Evolutionary conservation across 2,797 vertebrate species (phyloP), one percentile per base, ranked within the genome.

Genomic region (Clarias pachynema): DNA sequence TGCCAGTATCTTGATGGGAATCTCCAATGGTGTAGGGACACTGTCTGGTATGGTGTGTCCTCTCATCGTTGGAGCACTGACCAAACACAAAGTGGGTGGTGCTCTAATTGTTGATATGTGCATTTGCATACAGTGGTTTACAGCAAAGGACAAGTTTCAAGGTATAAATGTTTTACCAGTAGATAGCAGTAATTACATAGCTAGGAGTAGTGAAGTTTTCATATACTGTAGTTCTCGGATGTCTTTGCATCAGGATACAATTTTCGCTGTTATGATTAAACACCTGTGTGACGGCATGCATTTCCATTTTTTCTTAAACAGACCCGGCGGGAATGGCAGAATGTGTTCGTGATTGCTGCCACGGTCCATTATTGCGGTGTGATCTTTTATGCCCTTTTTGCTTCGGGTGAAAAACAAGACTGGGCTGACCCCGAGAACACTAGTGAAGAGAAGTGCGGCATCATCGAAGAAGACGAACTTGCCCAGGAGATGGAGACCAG

Each of bases 1-100:
- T 0, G 98, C 98, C 91, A 99, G 98, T 90, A 99, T 99, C 89
- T 95, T 99, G 88, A 99, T 99, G 98, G 98, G 98, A 1, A 99
- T 99, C 90, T 99, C 98, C 62, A 99, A 99, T 0, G 98, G 98
- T 0, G 98, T 99, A 80, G 98, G 98, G 53, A 99, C 98, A 0
- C 94, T 99, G 72, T 99, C 98, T 0, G 98, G 98, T 85, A 99
- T 99, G 98, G 97, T 99, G 87, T 99, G 98, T 88, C 98, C 98
- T 0, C 94, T 99, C 79, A 99, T 99, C 24, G 98, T 99, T 4
- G 98, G 98, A 73, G 97, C 97, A 18, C 95, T 99, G 94, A 99
- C 98, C 0, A 99, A 95, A 92, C 93, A 99, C 90, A 99, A 99
- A 97, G 98, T 87, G 26, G 37, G 83, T 81, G 34, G 40, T 81